Base-by-base conservation (phyloP, 2,888 invertebrate genomes). In the Drosophila fungiperda region DNA sequence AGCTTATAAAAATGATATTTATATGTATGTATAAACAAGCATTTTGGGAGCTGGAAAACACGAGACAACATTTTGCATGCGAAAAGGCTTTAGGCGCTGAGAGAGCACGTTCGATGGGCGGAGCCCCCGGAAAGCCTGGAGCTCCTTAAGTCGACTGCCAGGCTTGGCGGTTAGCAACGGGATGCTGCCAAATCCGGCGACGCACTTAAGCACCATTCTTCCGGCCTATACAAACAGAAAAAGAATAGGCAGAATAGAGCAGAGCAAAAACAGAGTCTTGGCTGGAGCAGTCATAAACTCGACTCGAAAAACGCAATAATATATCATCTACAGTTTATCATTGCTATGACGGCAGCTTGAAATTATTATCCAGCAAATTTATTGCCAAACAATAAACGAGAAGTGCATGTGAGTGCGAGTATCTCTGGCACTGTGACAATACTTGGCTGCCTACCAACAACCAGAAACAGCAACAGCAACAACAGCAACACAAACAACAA, bases 281-380 rank as follows among this genome's bases (percentile, higher is more conserved):
- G 66, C 15, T 9, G 40, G 35, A 52, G 59, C 55, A 65, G 82
- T 71, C 79, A 87, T 90, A 88, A 87, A 83, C 79, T 82, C 80
- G 82, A 77, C 80, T 82, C 29, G 29, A 83, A 89, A 79, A 87
- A 83, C 78, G 86, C 84, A 89, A 91, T 90, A 90, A 90, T 91
- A 90, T 91, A 90, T 90, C 91, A 91, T 90, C 89, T 76, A 80
- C 89, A 90, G 91, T 89, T 91, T 90, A 90, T 90, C 91, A 90
- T 91, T 86, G 90, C 91, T 90, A 83, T 82, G 91, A 90, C 90
- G 91, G 89, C 91, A 90, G 90, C 86, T 89, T 83, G 82, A 89
- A 90, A 90, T 90, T 91, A 90, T 90, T 90, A 90, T 90, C 89
- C 90, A 79, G 80, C 82, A 76, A 90, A 90, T 90, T 90, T 90